Percentiles rank a stretch among this genome's conserved stretches.
These are phyloP conservation scores for Xenotilapia leptura DNA, from an alignment of 2,113 vertebrate genomes.

Conservation along the genomic window DNA sequence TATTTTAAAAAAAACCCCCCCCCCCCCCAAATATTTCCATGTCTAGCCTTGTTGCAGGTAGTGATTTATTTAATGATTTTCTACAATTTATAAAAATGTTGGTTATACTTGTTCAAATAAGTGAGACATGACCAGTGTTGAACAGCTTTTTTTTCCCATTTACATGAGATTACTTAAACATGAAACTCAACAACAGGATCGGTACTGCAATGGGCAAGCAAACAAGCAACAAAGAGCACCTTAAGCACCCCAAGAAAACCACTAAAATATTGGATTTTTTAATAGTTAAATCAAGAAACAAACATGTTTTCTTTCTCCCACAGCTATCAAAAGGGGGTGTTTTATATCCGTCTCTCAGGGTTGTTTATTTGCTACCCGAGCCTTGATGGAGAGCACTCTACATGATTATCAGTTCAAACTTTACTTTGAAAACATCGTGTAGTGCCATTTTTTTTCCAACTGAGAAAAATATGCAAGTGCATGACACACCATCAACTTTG, in stretches of 20 bases:
- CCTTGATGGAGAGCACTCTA: not conserved
- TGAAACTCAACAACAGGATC: not conserved
- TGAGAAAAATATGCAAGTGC: not conserved
- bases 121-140: not conserved
- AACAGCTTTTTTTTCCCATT: not conserved
- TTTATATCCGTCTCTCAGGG: not conserved
- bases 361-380: not conserved
- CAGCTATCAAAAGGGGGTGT: not conserved
- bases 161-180: not conserved
- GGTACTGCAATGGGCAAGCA: not conserved
- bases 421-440: not conserved
- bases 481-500: not conserved
- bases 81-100: not conserved
- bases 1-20: too few species aligned
- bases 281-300: not conserved
- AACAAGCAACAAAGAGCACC: not conserved
- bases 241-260: not conserved
- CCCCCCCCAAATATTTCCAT: not conserved
- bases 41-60: not conserved
- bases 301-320: not conserved
- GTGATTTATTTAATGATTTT: not conserved
- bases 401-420: not conserved
- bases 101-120: not conserved
- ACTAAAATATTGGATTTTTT: not conserved
- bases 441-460: not conserved